Conservation (phyloP, 2,113 vertebrate genomes). For the Prunella himalayana region DNA sequence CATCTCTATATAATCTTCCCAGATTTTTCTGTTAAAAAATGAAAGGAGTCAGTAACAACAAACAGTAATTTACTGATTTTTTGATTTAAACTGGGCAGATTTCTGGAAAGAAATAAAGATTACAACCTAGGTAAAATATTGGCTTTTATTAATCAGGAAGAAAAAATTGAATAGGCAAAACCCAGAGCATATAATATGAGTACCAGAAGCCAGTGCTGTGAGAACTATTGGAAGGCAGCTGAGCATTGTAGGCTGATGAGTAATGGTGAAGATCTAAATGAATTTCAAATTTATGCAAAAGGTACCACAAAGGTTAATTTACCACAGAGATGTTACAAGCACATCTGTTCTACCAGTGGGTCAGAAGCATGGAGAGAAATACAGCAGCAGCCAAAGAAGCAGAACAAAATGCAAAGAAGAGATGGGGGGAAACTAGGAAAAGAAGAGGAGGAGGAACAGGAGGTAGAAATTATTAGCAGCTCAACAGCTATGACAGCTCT, state of each 20-base stretch:
- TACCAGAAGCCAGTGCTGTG: neutral
- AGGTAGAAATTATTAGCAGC: neutral
- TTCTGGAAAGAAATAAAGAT: neutral
- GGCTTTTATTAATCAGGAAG: neutral
- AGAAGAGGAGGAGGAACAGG: neutral
- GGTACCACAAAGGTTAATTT: neutral
- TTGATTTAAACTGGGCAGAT: neutral
- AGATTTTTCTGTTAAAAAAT: neutral
- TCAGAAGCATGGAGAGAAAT: neutral
- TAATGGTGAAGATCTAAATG: neutral
- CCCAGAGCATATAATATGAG: neutral
- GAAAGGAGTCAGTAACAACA: neutral
- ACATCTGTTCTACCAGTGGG: neutral
- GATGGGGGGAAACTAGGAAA: neutral
- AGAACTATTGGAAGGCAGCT: neutral
- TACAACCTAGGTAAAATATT: neutral
- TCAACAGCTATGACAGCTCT: neutral
- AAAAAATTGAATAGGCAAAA: neutral
- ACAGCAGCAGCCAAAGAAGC: neutral
- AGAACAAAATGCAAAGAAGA: fast-evolving
- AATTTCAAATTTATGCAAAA: neutral
- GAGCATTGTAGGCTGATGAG: neutral
- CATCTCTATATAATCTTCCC: neutral
- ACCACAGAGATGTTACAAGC: neutral
- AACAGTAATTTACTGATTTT: neutral